Evolutionary conservation across 2,888 invertebrate species (phyloP).

Genomic region (Drosophila percnosoma): DNA sequence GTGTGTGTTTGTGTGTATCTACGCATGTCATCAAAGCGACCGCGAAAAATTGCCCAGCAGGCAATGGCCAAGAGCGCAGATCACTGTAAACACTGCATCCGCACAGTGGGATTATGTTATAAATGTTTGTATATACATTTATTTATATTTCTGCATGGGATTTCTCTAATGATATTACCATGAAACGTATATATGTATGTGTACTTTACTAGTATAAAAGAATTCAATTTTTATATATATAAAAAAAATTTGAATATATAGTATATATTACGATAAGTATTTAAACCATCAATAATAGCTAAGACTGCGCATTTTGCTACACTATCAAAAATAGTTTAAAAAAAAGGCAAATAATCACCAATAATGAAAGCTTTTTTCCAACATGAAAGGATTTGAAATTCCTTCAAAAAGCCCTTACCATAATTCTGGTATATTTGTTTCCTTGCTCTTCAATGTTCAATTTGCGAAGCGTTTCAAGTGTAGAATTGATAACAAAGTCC

Average conservation of each 20-base stretch:
- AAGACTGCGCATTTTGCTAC: background rate
- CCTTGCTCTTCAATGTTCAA: conserved; percentile 20
- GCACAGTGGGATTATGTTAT: conserved; percentile 8
- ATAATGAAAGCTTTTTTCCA: background rate
- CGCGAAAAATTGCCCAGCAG: conserved; percentile 36
- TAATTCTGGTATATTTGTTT: conserved; percentile 10
- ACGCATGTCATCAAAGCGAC: conserved; percentile 35
- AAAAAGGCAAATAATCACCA: background rate
- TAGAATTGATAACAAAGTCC: conserved; percentile 31
- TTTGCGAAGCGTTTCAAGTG: conserved; percentile 38
- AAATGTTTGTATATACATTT: background rate
- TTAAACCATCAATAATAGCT: background rate
- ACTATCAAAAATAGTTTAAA: background rate
- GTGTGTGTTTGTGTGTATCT: conserved; percentile 6
- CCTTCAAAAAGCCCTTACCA: background rate
- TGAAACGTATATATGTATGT: background rate
- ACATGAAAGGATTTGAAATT: background rate
- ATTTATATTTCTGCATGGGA: background rate
- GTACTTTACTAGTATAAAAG: background rate
- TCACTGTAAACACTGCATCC: conserved; percentile 15
- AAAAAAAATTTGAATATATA: background rate
- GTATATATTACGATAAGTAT: background rate
- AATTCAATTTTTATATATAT: background rate
- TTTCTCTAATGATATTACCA: background rate
- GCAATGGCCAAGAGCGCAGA: conserved; percentile 24